phyloP scores from a whole-genome alignment of 2,888 invertebrate species.

The Tachina lurida region DNA sequence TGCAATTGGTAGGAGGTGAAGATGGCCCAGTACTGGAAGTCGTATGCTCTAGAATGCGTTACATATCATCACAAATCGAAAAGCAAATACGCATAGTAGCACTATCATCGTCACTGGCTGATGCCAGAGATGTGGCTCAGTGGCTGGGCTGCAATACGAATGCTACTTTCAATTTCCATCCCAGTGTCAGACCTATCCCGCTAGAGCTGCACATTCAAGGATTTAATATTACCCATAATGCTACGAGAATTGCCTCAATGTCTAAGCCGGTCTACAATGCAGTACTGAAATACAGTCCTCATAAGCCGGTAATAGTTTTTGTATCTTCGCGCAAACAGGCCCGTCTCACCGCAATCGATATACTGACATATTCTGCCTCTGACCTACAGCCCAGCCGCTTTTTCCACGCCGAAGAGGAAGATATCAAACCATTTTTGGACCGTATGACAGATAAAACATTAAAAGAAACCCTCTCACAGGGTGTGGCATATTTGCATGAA shows the following conservation, averaged over 20 bases:
- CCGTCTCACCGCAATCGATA: constrained; percentile 96
- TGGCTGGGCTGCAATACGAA: constrained; percentile 98
- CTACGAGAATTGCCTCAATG: constrained; percentile 98
- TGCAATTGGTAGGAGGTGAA: constrained; percentile 94
- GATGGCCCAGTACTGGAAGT: constrained; percentile 97
- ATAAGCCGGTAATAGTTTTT: constrained; percentile 94
- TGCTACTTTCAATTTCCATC: constrained; percentile 99
- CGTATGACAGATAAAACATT: constrained; percentile 94
- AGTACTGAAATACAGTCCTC: constrained; percentile 91
- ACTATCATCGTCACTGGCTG: constrained; percentile 95
- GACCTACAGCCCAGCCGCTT: constrained; percentile 94
- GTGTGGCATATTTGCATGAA: constrained; percentile 98
- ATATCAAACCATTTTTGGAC: constrained; percentile 94
- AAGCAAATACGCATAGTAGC: constrained; percentile 96
- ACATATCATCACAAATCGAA: constrained; percentile 97
- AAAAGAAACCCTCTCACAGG: constrained; percentile 95
- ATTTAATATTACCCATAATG: constrained; percentile 98
- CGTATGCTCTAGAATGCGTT: constrained; percentile 95
- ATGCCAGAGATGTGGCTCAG: constrained; percentile 96
- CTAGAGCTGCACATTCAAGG: constrained; percentile 98
- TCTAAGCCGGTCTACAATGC: constrained; percentile 98
- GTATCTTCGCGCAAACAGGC: constrained; percentile 96
- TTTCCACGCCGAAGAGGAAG: constrained; percentile 93
- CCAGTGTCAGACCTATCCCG: constrained; percentile 97
- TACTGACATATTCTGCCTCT: constrained; percentile 96